A percentile compares a stretch with the other conserved stretches of the same genome.
Evolutionary conservation across 1,140 invertebrate genomes (phyloP).

Genomic region (Euura saliciscinereae): DNA sequence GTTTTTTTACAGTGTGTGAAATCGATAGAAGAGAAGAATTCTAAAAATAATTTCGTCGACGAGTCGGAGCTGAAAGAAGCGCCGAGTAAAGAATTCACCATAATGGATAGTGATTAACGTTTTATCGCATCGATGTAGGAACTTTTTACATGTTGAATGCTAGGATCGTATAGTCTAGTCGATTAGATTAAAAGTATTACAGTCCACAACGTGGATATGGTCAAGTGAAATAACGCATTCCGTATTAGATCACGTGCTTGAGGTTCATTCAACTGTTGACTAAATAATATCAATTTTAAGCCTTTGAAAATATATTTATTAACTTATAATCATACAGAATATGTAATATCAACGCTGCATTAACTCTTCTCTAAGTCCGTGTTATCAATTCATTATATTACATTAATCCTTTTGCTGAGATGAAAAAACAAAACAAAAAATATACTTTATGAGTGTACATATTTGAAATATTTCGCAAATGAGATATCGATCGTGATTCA

Average conservation of each 20-base stretch:
- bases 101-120: conserved; percentile 54
- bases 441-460: background rate
- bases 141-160: conserved; percentile 10
- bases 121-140: conserved; percentile 10
- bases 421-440: no score
- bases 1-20: conserved; percentile 51
- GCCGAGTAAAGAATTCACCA: conserved; percentile 42
- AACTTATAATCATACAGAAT: background rate
- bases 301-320: background rate
- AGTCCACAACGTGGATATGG: background rate
- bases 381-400: background rate
- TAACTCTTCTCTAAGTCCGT: background rate
- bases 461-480: background rate
- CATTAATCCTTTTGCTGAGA: background rate
- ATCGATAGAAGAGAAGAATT: conserved; percentile 55
- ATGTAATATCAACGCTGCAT: background rate
- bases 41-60: conserved; percentile 55
- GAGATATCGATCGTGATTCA: background rate
- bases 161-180: conserved; percentile 6
- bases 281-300: conserved; percentile 1
- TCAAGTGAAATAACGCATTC: background rate
- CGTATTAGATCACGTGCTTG: background rate
- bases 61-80: conserved; percentile 52
- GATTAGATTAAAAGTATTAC: conserved; percentile 11
- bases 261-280: background rate